Evolutionary conservation across 2,797 vertebrate species (phyloP), one percentile per base, ranked within the genome.

Genomic region (Furcifer pardalis): DNA sequence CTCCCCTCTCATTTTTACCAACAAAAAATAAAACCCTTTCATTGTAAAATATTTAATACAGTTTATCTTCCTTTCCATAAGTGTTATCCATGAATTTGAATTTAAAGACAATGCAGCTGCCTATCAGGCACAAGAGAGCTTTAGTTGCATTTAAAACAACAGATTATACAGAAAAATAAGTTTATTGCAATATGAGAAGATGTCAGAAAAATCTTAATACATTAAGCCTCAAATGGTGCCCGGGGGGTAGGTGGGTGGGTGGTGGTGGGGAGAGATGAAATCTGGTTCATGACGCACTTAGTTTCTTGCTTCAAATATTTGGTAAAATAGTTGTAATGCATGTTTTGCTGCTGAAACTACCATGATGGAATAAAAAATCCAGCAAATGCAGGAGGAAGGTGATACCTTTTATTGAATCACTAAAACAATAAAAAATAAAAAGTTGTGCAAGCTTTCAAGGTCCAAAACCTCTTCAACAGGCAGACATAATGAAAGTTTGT

Each of bases 41-140:
- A 0, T 81, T 76, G 63, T 73, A 84, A 74, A 62, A 52, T 0
- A 15, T 68, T 73, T 2, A 52, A 56, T 42, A 8, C 78, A 63
- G 88, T 91, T 91, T 79, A 82, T 89, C 87, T 91, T 65, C 52
- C 44, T 0, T 37, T 17, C 62, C 86, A 5, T 0, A 49, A n/a
- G 81, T n/a, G 68, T 84, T 60, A 63, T 78, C 30, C 15, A 1
- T 52, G 30, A 15, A 60, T 84, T 12, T 12, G 15, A 63, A 80
- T 84, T 37, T 74, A 10, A 49, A 44, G 83, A 52, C 2, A 0
- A 65, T 0, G 4, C 44, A 3, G 60, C 21, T 69, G 65, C 77
- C 56, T 88, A 91, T 82, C 75, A 77, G 65, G 40, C 0, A 4
- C 56, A 27, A 3, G 68, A 76, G 46, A 85, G 59, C 21, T 68